These are phyloP conservation scores for Acronicta leporina DNA, from an alignment of 2,888 invertebrate genomes.

Conservation along the genomic window DNA sequence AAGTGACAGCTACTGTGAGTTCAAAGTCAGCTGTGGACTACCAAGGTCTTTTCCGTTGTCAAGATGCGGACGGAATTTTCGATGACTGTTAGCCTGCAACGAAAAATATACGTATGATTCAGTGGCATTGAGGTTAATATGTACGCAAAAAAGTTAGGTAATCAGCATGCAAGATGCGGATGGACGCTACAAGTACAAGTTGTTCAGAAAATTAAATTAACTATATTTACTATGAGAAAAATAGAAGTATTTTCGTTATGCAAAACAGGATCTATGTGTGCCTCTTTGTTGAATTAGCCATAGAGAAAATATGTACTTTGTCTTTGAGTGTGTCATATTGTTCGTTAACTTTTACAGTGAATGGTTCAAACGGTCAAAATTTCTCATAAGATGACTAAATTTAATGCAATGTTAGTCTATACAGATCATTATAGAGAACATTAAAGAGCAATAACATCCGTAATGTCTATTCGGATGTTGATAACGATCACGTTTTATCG, in stretches of 20 bases:
- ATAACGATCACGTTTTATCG: slow-evolving; percentile 49
- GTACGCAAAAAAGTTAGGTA: neutral
- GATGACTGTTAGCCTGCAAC: slow-evolving; percentile 78
- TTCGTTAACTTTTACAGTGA: too few species aligned
- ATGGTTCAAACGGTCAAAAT: too few species aligned
- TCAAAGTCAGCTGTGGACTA: slow-evolving; percentile 65
- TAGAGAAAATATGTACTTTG: too few species aligned
- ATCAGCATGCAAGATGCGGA: neutral
- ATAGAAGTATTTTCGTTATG: too few species aligned
- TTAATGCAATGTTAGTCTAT: neutral
- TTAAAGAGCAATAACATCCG: slow-evolving; percentile 31
- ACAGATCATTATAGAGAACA: slow-evolving; percentile 33
- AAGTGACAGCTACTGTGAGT: slow-evolving; percentile 64
- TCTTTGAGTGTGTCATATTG: too few species aligned
- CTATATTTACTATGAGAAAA: too few species aligned
- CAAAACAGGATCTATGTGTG: too few species aligned
- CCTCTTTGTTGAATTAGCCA: too few species aligned
- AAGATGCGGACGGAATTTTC: slow-evolving; percentile 63
- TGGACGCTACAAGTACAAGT: neutral
- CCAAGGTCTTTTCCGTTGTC: slow-evolving; percentile 64
- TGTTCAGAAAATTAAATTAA: neutral
- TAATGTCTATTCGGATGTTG: slow-evolving; percentile 37
- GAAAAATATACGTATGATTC: slow-evolving; percentile 56
- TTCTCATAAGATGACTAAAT: too few species aligned
- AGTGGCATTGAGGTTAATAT: slow-evolving; percentile 26